Evolutionary conservation across 1,140 invertebrate species (phyloP), one percentile per base, ranked within the genome.

Genomic region (Drosophila orena): DNA sequence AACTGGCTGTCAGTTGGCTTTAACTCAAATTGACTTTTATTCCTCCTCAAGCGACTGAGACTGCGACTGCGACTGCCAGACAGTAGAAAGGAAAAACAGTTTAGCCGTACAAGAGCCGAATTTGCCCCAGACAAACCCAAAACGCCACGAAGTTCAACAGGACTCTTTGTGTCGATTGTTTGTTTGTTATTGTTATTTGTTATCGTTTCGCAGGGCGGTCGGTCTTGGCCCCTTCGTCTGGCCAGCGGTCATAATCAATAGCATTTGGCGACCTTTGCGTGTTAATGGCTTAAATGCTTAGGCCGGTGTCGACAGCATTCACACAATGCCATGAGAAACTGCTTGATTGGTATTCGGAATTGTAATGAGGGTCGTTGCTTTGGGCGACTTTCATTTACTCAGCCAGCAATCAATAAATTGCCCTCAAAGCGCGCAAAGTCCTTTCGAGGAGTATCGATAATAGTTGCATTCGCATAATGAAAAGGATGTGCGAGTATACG

Each of bases 221-320:
- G 55, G 34, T 22, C 46, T 58, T 24, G 35, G 60, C 24, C 17
- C 14, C 37, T 37, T 35, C 66, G 74, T 85, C 78, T 88, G 72
- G 79, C 83, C 66, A 53, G 30, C n/a, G 47, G 79, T 77, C 71
- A 76, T 89, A 88, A 88, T 88, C 83, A 89, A 88, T 88, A 69
- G 50, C 60, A 76, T 89, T 72, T 64, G 76, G 57, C 79, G 71
- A 77, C 83, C 84, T 83, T 84, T 89, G 79, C 83, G 79, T 88
- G 81, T 71, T 81, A 77, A 74, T 81, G 54, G 68, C 64, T 56
- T 42, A 56, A 88, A 84, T 72, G 65, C 61, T 68, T 65, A 55
- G 57, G 58, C 30, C 46, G 38, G 54, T 78, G 68, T 81, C 57
- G 73, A 60, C 78, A 77, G 65, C 65, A 38, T 30, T 38, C 61